These are phyloP conservation scores for Platalea minor DNA, from an alignment of 2,797 vertebrate species.

Conservation along the genomic window DNA sequence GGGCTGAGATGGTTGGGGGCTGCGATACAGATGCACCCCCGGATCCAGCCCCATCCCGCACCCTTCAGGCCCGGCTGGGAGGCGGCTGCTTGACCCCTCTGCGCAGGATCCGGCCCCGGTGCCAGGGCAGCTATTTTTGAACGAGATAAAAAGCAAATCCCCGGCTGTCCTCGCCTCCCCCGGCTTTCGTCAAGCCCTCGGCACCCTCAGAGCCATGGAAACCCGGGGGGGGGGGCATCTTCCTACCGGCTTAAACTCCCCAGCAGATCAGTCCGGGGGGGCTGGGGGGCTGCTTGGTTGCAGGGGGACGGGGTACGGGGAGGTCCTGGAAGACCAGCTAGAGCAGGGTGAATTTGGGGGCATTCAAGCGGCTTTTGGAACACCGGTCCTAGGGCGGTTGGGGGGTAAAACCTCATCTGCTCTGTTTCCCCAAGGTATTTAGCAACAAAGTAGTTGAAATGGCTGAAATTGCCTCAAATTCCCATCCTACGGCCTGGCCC, in stretches of 20 bases:
- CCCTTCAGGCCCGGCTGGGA: background rate
- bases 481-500: background rate
- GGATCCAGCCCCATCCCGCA: background rate
- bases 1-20: background rate
- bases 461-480: background rate
- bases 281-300: background rate
- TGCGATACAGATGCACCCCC: background rate
- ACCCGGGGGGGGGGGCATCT: background rate
- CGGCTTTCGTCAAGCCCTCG: background rate
- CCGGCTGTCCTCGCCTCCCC: background rate
- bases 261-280: background rate
- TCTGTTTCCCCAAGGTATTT: background rate
- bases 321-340: too few relatives aligned
- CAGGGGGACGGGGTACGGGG: background rate
- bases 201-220: background rate
- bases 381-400: background rate
- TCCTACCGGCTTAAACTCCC: background rate
- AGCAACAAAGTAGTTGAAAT: background rate
- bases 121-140: background rate
- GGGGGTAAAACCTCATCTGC: background rate
- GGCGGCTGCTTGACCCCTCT: background rate
- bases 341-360: background rate
- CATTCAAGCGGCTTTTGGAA: background rate
- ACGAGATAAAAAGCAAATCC: background rate
- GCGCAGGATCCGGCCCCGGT: background rate